A percentile compares a stretch with the other conserved stretches of the same genome.
These are phyloP conservation scores for Patiria miniata DNA, from an alignment of 35 echinoderm and acorn worm species.

Conservation along the genomic window DNA sequence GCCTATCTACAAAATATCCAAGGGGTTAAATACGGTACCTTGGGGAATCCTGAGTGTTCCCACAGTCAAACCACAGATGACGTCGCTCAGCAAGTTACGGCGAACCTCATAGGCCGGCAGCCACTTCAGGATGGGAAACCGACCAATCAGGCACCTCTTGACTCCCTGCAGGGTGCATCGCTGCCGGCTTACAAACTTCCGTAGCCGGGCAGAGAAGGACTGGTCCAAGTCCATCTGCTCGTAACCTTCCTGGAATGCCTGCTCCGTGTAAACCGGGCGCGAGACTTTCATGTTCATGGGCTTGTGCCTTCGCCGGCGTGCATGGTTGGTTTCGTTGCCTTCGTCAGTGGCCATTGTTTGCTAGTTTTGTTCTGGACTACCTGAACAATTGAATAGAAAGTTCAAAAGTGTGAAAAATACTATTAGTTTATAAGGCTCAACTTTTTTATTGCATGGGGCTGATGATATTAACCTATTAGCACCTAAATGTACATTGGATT, in stretches of 20 bases:
- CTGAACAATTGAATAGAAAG: no score
- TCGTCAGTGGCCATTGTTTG: neutral
- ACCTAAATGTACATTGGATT: no score
- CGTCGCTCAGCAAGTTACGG: slow-evolving; percentile 27
- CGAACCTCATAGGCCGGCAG: slow-evolving; percentile 60
- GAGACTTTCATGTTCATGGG: slow-evolving; percentile 30
- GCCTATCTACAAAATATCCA: no score
- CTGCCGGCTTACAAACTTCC: neutral
- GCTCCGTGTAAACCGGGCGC: slow-evolving; percentile 52
- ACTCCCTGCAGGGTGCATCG: slow-evolving; percentile 20
- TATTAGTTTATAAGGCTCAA: no score
- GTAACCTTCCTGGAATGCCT: slow-evolving; percentile 29
- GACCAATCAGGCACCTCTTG: slow-evolving; percentile 16
- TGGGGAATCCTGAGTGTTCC: slow-evolving; percentile 68
- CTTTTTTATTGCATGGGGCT: no score
- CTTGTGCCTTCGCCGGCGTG: neutral
- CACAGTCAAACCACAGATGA: slow-evolving; percentile 63
- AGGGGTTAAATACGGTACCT: slow-evolving; percentile 29
- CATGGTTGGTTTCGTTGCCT: neutral
- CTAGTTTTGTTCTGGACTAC: neutral
- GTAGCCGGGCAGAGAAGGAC: neutral
- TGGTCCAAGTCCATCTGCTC: neutral
- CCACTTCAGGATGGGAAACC: slow-evolving; percentile 70
- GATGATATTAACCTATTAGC: no score
- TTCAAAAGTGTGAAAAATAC: no score